Evolutionary conservation across 1,140 invertebrate genomes (phyloP).

Genomic region (Drosophila nasuta): DNA sequence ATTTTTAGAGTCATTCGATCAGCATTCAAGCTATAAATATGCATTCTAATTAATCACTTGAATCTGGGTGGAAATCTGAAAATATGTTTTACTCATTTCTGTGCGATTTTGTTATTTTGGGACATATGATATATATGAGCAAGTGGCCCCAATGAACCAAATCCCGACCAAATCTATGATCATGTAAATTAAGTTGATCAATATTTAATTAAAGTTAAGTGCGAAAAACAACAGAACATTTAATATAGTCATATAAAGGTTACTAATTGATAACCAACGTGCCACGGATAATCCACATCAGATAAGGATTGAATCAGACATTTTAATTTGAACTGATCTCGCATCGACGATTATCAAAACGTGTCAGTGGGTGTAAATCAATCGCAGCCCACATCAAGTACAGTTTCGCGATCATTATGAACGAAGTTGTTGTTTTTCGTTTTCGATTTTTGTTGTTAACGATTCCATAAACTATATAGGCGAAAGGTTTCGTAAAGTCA

Average conservation of each 20-base stretch:
- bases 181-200: slow-evolving; percentile 70
- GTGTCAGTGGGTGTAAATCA: not conserved
- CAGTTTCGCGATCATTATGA: not conserved
- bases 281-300: slow-evolving; percentile 15
- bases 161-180: slow-evolving; percentile 50
- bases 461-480: no score
- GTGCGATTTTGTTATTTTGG: not conserved
- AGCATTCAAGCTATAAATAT: not conserved
- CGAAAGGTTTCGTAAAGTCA: no score
- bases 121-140: not conserved
- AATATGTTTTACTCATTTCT: not conserved
- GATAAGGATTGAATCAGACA: slow-evolving; percentile 34
- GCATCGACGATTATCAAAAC: not conserved
- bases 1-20: not conserved
- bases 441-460: no score
- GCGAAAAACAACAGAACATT: slow-evolving; percentile 75
- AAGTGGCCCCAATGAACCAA: slow-evolving; percentile 1
- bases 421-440: not conserved
- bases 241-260: slow-evolving; percentile 71
- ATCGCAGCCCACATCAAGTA: not conserved
- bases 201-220: slow-evolving; percentile 64
- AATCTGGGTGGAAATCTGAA: not conserved
- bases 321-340: not conserved
- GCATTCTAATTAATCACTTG: not conserved
- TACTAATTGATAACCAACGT: slow-evolving; percentile 65